Conservation (phyloP, 2,888 invertebrate species). For the Pristionchus japonicus region DNA sequence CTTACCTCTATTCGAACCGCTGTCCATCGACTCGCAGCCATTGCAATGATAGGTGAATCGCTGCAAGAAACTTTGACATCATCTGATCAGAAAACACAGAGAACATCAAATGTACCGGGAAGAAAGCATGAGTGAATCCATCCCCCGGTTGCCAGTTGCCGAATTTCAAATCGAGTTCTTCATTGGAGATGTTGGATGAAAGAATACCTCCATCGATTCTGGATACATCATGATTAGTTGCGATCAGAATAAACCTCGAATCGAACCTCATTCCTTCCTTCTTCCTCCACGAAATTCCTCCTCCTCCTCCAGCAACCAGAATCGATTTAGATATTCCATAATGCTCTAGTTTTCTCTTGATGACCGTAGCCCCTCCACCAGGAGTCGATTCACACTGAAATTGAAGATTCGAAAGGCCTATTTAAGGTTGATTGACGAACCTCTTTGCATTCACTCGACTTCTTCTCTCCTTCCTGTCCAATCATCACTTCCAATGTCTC, state of each 20-base stretch:
- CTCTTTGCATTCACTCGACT: not conserved
- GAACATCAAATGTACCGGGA: not conserved
- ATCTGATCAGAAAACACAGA: too few species aligned
- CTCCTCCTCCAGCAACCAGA: constrained; percentile 38
- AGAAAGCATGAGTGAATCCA: constrained; percentile 9
- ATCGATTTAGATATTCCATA: not conserved
- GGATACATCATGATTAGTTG: not conserved
- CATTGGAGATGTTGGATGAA: not conserved
- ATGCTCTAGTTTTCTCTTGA: constrained; percentile 1
- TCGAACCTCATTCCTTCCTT: not conserved
- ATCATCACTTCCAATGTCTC: constrained; percentile 36
- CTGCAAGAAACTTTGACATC: not conserved
- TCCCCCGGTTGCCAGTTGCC: not conserved
- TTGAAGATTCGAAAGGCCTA: too few species aligned
- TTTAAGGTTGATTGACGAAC: not conserved
- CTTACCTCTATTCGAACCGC: not conserved
- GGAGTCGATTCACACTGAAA: not conserved
- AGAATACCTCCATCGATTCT: constrained; percentile 5
- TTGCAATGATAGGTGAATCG: not conserved
- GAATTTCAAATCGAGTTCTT: not conserved
- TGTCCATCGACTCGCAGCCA: not conserved
- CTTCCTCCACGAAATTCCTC: not conserved
- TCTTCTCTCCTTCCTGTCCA: constrained; percentile 18
- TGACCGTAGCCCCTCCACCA: not conserved
- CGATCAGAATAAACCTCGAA: too few species aligned